phyloP scores from a whole-genome alignment of 2,888 invertebrate species.

The Ametastegia equiseti region DNA sequence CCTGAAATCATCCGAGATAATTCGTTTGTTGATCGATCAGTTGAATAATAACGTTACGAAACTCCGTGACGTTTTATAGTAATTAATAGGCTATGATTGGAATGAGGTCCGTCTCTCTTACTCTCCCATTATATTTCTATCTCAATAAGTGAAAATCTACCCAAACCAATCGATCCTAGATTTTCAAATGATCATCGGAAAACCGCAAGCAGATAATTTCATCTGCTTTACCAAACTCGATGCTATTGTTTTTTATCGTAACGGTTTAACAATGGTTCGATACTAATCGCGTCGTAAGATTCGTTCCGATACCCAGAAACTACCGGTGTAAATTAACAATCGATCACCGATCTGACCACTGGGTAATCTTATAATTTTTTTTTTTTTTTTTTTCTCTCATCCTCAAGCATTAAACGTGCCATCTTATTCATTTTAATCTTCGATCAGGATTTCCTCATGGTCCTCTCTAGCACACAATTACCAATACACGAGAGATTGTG shows the following conservation, averaged over 20 bases:
- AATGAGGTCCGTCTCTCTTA: too few relatives aligned
- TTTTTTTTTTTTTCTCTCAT: not conserved
- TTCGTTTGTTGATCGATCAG: slow-evolving; percentile 40
- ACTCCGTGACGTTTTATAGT: slow-evolving; percentile 14
- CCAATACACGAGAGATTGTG: too few relatives aligned
- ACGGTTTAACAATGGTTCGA: not conserved
- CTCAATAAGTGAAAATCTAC: not conserved
- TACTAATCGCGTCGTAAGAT: not conserved
- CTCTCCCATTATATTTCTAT: too few relatives aligned
- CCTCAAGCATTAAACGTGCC: not conserved
- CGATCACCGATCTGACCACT: not conserved
- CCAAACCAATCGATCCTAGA: not conserved
- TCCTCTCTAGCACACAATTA: too few relatives aligned
- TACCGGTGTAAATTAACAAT: not conserved
- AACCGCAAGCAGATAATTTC: not conserved
- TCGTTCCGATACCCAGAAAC: not conserved
- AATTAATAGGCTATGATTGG: slow-evolving; percentile 24
- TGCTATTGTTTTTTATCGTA: not conserved
- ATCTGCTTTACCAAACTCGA: not conserved
- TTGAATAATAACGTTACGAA: slow-evolving; percentile 16
- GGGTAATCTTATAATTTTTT: too few relatives aligned
- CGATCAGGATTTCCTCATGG: not conserved
- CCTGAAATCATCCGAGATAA: slow-evolving; percentile 30
- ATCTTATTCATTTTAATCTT: slow-evolving; percentile 3
- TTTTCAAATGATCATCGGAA: not conserved